phyloP scores from a whole-genome alignment of 2,888 invertebrate genomes.

The Lumbricus terrestris region DNA sequence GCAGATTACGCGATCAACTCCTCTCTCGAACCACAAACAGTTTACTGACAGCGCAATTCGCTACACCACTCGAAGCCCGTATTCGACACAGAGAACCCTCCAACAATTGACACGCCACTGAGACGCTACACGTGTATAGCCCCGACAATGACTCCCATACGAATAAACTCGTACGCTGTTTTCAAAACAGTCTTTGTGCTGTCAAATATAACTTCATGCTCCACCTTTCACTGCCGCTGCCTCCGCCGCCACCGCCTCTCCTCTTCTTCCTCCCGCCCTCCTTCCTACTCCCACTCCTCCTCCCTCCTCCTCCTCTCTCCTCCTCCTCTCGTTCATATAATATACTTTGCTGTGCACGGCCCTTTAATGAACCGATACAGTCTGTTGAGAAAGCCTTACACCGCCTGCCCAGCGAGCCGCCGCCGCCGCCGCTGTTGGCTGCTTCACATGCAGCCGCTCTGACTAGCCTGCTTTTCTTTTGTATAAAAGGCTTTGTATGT shows the following conservation, averaged over 20 bases:
- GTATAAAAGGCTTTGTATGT: not conserved
- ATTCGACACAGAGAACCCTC: not conserved
- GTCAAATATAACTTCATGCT: conserved; percentile 5
- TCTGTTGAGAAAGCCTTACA: not conserved
- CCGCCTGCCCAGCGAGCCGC: not conserved
- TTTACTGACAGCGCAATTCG: not conserved
- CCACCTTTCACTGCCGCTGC: not conserved
- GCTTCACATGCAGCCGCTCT: not conserved
- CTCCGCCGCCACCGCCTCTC: not conserved
- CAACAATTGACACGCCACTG: not conserved
- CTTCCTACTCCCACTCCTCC: not conserved
- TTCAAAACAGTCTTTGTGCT: conserved; percentile 3
- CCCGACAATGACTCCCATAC: not conserved
- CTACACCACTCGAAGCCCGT: not conserved
- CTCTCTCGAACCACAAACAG: not conserved
- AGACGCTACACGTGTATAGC: not conserved
- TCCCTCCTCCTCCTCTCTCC: not conserved
- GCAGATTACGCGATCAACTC: not conserved
- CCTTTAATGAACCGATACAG: not conserved
- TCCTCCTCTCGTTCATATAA: not conserved
- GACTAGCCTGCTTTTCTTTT: not conserved
- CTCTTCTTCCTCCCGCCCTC: not conserved
- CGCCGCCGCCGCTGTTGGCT: not conserved
- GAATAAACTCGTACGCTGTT: not conserved
- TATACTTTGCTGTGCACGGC: not conserved